Evolutionary conservation across 2,113 vertebrate genomes (phyloP), one percentile per base, ranked within the genome.

Genomic region (Benitochromis conjunctus): DNA sequence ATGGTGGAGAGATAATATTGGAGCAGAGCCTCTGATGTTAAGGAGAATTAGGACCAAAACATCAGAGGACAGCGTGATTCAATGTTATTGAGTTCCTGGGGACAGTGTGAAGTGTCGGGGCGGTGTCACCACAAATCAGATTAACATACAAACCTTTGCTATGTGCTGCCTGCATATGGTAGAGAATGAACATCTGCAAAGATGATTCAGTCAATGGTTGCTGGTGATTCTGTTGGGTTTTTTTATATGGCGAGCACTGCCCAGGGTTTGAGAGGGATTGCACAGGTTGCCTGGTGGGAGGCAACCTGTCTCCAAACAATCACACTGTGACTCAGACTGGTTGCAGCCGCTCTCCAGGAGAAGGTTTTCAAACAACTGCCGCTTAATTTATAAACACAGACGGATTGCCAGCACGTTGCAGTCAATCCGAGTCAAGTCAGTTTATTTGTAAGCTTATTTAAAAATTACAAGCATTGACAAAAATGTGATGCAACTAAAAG

Each of bases 311-410:
- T 71, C 3, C 64, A 13, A 26, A 26, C 64, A 46, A 16, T 26
- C 38, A 6, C 38, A 26, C 21, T 43, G 38, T 26, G 38, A 71
- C 38, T 71, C 64, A 43, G 62, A 41, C 36, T 21, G 11, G 36
- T 21, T 3, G 62, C 36, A 41, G 36, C 21, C 34, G 21, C 62
- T 66, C 19, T 5, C 62, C 21, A 5, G 21, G 0, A 13, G 11
- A 21, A 66, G 5, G 62, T 66, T 41, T 66, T 0, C 36, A 14
- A 21, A 41, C 2, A 0, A 2, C 18, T 41, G 62, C 0, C 36
- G 21, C 10, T 10, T 54, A 10, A n/a, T 10, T n/a, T n/a, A 54
- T n/a, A 54, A 54, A 38, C 2, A 9, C 36, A 38, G 36, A 54
- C 51, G 10, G 9, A 9, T 54, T 54, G 8, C 18, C 4, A 19